Base-by-base conservation (phyloP, 2,113 vertebrate genomes). In the Brachypteracias leptosomus region DNA sequence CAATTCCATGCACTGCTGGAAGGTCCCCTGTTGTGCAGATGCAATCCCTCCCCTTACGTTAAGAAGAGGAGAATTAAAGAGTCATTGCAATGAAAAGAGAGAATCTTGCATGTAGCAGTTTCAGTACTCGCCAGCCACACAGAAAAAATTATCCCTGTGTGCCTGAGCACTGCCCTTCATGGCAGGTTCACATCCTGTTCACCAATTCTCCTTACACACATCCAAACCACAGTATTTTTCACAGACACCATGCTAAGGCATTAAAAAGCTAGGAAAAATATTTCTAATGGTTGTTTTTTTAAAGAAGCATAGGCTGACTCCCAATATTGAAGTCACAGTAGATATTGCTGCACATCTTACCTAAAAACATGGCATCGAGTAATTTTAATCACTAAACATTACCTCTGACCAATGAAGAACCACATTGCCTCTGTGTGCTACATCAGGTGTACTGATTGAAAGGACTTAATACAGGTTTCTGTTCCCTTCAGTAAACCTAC, bases 161-260 rank as follows among this genome's bases (percentile, higher is more conserved):
- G 61, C 89, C 25, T 76, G 70, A 65, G 36, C 67, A 51, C 59
- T 77, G 52, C 87, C 74, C 28, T 80, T 74, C 67, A 14, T 4
- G 57, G 66, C 93, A 94, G 80, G n/a, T 77, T 88, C 72, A 40
- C 72, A 77, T 90, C 81, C 81, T 88, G 26, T 70, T 83, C 82
- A 88, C 44, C 73, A 58, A 22, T 58, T 89, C 57, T 79, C 78
- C 72, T 9, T 61, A 83, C 6, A 6, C 47, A 42, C 42, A 85
- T 62, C 47, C 42, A 40, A 72, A 67, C 6, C n/a, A 70, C 52
- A 28, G 82, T 35, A 52, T 71, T 93, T 93, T 86, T 93, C 74
- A 83, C 57, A 84, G 57, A 84, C 55, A 79, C 15, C 3, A 6
- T 29, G 38, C 33, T 51, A 88, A 92, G 25, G 40, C 73, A 89